Base-by-base conservation (phyloP, 2,113 vertebrate species). In the Takifugu bimaculatus region DNA sequence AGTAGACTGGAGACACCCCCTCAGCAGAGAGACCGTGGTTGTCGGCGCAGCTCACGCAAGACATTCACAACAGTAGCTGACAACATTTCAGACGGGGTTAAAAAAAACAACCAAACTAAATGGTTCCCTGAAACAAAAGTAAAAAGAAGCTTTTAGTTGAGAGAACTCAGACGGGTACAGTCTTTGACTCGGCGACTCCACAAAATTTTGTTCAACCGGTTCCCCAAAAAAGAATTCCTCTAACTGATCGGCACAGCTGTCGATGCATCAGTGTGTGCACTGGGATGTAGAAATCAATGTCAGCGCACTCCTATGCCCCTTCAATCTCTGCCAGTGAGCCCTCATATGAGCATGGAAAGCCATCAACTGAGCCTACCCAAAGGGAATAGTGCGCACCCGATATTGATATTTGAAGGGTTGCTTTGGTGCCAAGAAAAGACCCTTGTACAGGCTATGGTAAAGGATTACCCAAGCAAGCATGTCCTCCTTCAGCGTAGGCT, bases 281-380 rank as follows among this genome's bases (percentile, higher is more conserved):
- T 71, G 73, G 55, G 77, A 89, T 88, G 81, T 82, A 89, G 87
- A 87, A 84, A 88, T 89, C 88, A 88, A 89, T 88, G 85, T 87
- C 83, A 75, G 63, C 25, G 57, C 63, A 70, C 81, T 84, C 83
- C 78, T 79, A 63, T 47, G 57, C 68, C 26, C 51, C 78, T 55
- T 84, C 72, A 71, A 79, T 87, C 72, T 84, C 81, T 82, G 82
- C 72, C 84, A 88, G 72, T 55, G 27, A 83, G 67, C 70, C 54
- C 75, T 88, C 78, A 79, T 83, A 79, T 55, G 45, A 53, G 60
- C 68, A 80, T 61, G 70, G 81, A 78, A 80, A 80, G 72, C 74
- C 76, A 80, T 87, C 83, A 80, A 56, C 66, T 70, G 66, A 72
- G 81, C 67, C 58, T 72, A 72, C 78, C 85, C 78, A 80, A 83